Base-by-base conservation (phyloP, 2,888 invertebrate genomes). In the Bruchidius siliquastri region DNA sequence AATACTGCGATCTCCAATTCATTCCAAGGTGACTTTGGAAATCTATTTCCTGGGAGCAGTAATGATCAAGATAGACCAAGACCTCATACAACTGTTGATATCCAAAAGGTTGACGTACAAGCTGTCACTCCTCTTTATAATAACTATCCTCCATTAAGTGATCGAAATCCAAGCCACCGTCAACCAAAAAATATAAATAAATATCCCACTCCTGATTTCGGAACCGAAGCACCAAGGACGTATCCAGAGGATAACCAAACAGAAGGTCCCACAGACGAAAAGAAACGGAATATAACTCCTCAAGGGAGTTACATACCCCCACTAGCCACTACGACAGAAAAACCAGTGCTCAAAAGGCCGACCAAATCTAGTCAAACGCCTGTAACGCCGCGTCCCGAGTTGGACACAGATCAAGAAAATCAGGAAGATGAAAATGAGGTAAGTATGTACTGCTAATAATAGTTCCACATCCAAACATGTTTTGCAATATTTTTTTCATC, bases 71-170 rank as follows among this genome's bases (percentile, higher is more conserved):
- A 49, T 1, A 49, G 10, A 49, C 49, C 71, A 22, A 69, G 21
- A 49, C 1, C 49, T 13, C 49, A 49, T 49, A 49, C 18, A 6
- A 77, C 74, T 73, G 66, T 76, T n/a, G 76, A 77, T 67, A 66
- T 77, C 30, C 75, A 76, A 67, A 74, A 74, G 69, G 74, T 74
- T 71, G 74, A 77, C 75, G 75, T 76, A 20, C 76, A 74, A 21
- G 70, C 72, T 49, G 72, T 75, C 22, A 73, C 72, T 49, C 49
- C 49, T 49, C 49, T 49, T 49, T 3, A 49, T 49, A 49, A 49
- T 49, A 49, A 49, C 13, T 13, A 49, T 49, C 49, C 49, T 49
- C 30, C 30, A 8, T 30, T 30, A 8, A 13, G 18, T 49, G 18
- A 18, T 13, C 6, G 18, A 13, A 49, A 49, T 13, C 18, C 49